Evolutionary conservation across 2,888 invertebrate genomes (phyloP), one percentile per base, ranked within the genome.

Genomic region (Lissocephala sabroskyi): DNA sequence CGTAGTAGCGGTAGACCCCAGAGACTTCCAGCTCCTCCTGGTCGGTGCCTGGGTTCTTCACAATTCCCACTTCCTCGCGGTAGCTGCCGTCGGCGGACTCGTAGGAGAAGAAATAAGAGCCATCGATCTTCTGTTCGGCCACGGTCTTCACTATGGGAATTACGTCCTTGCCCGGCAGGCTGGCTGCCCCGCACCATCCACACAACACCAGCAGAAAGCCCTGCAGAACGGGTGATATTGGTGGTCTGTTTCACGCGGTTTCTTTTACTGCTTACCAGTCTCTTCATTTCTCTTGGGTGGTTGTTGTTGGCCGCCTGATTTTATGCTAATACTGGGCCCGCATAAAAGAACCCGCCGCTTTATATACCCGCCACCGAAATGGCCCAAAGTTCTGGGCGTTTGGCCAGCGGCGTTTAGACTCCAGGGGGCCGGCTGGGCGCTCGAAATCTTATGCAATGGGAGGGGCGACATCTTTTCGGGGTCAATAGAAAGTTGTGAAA

Each of bases 1-100:
- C 80, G 19, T 61, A 53, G 48, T 82, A 83, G 42, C 74, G 65
- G 58, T 79, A 82, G 18, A 66, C 59, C n/a, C 83, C 82, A 23
- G 76, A 68, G n/a, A 82, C 57, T 28, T 68, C 76, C 39, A 82
- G 57, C 10, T 56, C 54, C 32, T 62, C 64, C 3, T 70, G 59
- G 1, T 66, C 71, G 4, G 51, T 56, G 16, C 63, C 75, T 7
- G 51, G 13, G 40, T 71, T 62, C n/a, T 45, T 51, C 1, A 81
- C 49, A n/a, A 73, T 52, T 35, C 78, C 82, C 35, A 65, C 71
- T 56, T 83, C 83, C 37, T 82, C 65, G 19, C 82, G 76, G 44
- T 62, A 66, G 32, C 52, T 78, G 47, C 81, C 83, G 64, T 82
- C 79, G 33, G 56, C 74, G 16, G 58, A 55, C 58, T 81, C 80